Base-by-base conservation (phyloP, 2,888 invertebrate species). In the Epicampocera succincta region DNA sequence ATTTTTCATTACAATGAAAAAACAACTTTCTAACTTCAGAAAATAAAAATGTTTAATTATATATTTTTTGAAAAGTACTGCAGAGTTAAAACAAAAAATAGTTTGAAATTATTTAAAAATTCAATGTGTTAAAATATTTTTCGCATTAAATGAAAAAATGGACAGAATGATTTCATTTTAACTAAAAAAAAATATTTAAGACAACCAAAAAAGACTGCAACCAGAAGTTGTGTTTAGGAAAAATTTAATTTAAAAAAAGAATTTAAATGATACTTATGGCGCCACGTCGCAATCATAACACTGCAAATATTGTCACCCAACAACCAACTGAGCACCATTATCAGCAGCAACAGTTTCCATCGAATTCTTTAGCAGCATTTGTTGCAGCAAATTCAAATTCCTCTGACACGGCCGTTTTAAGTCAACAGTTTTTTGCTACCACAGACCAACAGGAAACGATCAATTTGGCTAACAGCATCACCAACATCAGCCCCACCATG, bases 221-320 rank as follows among this genome's bases (percentile, higher is more conserved):
- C 58, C 66, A 46, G 17, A 60, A 44, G 15, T 42, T 33, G n/a
- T 38, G 11, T 38, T 13, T 40, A 63, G 33, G 44, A 58, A 15
- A 15, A 13, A 21, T 42, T 60, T n/a, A 42, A 21, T 19, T 13
- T 33, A 5, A 38, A 29, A n/a, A 40, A 29, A 60, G 42, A 17
- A 60, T 63, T 68, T 83, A 87, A 87, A 87, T 85, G 86, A 85
- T 87, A 87, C 89, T 87, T 88, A 92, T 92, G 92, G 92, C 92
- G 88, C 92, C 92, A 86, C 92, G 92, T 90, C 92, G 93, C 87
- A 92, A 92, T 73, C 83, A 69, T 78, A 82, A 77, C 72, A 85
- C 76, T 78, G 44, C 76, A 71, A 86, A 83, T 84, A 86, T 84
- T 83, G 84, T 84, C 82, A 69, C 83, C 44, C 85, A 86, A 61